Evolutionary conservation across 2,797 vertebrate species (phyloP).

Genomic region (Falco naumanni): DNA sequence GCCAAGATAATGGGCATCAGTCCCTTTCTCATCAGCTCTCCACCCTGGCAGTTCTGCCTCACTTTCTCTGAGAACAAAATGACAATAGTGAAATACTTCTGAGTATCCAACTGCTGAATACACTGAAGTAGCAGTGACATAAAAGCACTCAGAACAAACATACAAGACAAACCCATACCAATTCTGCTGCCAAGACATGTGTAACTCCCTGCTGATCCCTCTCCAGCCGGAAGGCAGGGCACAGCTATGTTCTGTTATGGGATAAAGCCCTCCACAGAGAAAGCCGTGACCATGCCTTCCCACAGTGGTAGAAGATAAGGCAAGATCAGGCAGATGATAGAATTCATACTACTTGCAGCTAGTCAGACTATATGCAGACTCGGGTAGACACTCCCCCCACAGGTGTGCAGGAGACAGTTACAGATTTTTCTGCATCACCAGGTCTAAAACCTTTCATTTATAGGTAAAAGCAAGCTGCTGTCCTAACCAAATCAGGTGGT

Average conservation of each 20-base stretch:
- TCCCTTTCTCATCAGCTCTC: rapidly evolving
- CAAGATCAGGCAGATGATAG: not conserved
- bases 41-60: not conserved
- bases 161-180: rapidly evolving
- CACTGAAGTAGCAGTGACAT: not conserved
- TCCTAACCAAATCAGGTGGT: not conserved
- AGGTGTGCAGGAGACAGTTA: not conserved
- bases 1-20: rapidly evolving
- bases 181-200: not conserved
- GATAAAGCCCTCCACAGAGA: not conserved
- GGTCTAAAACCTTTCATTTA: not conserved
- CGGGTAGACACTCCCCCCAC: not conserved
- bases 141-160: not conserved
- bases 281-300: not conserved
- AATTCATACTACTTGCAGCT: not conserved
- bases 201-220: not conserved
- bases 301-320: rapidly evolving
- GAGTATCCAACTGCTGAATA: not conserved
- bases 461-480: not conserved
- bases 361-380: not conserved
- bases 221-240: not conserved
- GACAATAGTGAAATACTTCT: not conserved
- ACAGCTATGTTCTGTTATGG: rapidly evolving
- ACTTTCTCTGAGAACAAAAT: not conserved
- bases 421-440: not conserved